Conservation (phyloP, 1,140 invertebrate species). For the Sarcophaga bullata region DNA sequence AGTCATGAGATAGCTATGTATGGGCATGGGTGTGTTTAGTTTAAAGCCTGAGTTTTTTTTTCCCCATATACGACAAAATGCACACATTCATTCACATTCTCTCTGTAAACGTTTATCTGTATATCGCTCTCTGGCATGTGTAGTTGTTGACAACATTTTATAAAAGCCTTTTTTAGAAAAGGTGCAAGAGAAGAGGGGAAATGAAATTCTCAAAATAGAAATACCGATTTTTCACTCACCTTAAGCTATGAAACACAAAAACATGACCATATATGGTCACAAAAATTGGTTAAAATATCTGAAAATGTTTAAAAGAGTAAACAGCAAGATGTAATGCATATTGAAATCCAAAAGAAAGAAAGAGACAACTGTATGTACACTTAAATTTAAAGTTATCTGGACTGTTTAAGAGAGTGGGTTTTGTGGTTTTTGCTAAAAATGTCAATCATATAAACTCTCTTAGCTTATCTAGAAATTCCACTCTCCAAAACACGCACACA, state of each 20-base stretch:
- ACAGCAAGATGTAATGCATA: not conserved
- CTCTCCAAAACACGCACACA: slow-evolving; percentile 23
- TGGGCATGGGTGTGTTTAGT: slow-evolving; percentile 11
- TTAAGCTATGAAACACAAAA: slow-evolving; percentile 46
- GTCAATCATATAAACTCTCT: slow-evolving; percentile 17
- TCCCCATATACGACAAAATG: not conserved
- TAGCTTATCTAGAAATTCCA: slow-evolving; percentile 48
- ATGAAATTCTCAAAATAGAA: slow-evolving; percentile 37
- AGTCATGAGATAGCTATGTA: not conserved
- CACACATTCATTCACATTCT: not conserved
- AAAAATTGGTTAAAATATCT: slow-evolving; percentile 49
- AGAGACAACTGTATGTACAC: not conserved
- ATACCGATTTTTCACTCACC: slow-evolving; percentile 29
- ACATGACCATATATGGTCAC: slow-evolving; percentile 66
- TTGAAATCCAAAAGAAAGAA: not conserved
- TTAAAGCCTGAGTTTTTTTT: too few relatives aligned
- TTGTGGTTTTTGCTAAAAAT: slow-evolving; percentile 26
- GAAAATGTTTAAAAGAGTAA: not conserved
- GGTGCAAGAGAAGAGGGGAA: slow-evolving; percentile 13
- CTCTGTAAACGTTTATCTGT: not conserved
- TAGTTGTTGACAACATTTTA: too few relatives aligned
- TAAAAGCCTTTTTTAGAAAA: too few relatives aligned
- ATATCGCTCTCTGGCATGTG: too few relatives aligned
- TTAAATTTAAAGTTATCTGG: not conserved
- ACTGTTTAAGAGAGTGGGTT: slow-evolving; percentile 30